phyloP scores from a whole-genome alignment of 2,113 vertebrate species.

The Thomomys bottae region DNA sequence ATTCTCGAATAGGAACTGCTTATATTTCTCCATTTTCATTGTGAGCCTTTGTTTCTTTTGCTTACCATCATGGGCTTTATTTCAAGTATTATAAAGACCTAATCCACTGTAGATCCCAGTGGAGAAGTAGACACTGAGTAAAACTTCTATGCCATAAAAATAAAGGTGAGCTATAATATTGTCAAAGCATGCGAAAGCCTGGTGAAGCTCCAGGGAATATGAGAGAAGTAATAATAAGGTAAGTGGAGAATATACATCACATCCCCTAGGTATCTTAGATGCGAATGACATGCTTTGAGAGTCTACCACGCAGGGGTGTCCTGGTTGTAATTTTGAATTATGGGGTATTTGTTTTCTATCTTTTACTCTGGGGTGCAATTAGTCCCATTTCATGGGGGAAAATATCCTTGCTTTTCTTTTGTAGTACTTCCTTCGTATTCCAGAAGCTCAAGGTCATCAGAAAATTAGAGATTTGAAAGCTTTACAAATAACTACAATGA shows the following conservation, averaged over 20 bases:
- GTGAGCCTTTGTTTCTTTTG: not conserved
- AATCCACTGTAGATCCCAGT: not conserved
- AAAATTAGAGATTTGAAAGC: slow-evolving; percentile 76
- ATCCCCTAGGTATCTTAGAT: slow-evolving; percentile 1
- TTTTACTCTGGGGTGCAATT: slow-evolving; percentile 69
- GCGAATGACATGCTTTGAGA: slow-evolving; percentile 71
- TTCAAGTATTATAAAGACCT: slow-evolving; percentile 25
- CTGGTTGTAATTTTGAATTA: slow-evolving; percentile 66
- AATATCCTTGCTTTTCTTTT: slow-evolving; percentile 59
- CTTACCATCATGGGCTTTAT: not conserved
- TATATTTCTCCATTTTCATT: not conserved
- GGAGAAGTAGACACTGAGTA: slow-evolving; percentile 33
- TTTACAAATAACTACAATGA: slow-evolving; percentile 74
- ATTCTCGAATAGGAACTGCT: not conserved
- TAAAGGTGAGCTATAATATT: slow-evolving; percentile 55
- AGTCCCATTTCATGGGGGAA: slow-evolving; percentile 53
- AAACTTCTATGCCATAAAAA: slow-evolving; percentile 52
- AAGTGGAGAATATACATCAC: slow-evolving; percentile 70
- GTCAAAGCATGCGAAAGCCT: slow-evolving; percentile 49
- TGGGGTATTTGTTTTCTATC: slow-evolving; percentile 55
- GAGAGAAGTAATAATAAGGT: slow-evolving; percentile 63
- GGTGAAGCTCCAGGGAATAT: slow-evolving; percentile 57
- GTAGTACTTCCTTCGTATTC: not conserved
- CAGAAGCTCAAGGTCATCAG: slow-evolving; percentile 73
- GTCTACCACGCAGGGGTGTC: slow-evolving; percentile 56